Evolutionary conservation across 2,888 invertebrate species (phyloP).

Genomic region (Acleris literana): DNA sequence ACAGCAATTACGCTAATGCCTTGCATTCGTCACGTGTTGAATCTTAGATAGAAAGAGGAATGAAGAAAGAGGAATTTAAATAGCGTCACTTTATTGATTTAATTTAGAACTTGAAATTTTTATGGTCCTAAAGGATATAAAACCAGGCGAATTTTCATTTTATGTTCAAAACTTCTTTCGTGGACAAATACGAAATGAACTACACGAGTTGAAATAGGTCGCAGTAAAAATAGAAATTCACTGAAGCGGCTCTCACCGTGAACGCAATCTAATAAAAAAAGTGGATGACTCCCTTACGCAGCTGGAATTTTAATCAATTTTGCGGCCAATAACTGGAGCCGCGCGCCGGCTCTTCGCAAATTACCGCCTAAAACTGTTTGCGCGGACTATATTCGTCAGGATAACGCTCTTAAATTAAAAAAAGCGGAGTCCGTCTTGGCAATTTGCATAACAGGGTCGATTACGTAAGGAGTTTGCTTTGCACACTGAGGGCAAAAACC

Average conservation of each 20-base stretch:
- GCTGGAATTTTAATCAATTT: constrained; percentile 79
- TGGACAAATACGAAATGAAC: constrained; percentile 1
- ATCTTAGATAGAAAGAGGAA: constrained; percentile 45
- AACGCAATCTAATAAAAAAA: constrained; percentile 71
- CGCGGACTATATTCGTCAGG: constrained; percentile 62
- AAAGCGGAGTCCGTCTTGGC: constrained; percentile 45
- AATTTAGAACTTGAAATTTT: constrained; percentile 44
- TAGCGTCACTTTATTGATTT: constrained; percentile 61
- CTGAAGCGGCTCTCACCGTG: constrained; percentile 53
- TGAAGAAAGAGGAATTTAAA: constrained; percentile 58
- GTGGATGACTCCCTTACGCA: constrained; percentile 67
- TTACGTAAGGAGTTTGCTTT: constrained; percentile 45
- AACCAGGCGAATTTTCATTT: background rate
- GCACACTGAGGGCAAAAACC: constrained; percentile 21
- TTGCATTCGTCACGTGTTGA: constrained; percentile 62
- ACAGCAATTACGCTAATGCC: constrained; percentile 76
- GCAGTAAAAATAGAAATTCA: constrained; percentile 51
- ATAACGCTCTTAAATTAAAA: constrained; percentile 59
- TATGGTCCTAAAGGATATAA: background rate
- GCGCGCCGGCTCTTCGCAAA: constrained; percentile 62
- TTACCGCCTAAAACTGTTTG: constrained; percentile 67
- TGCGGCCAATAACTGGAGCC: constrained; percentile 71
- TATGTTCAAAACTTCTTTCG: background rate
- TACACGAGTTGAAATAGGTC: constrained; percentile 8
- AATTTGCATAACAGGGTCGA: constrained; percentile 56